These are phyloP conservation scores for Coecobrya sp. DNA, from an alignment of 2,888 invertebrate genomes.

Conservation along the genomic window DNA sequence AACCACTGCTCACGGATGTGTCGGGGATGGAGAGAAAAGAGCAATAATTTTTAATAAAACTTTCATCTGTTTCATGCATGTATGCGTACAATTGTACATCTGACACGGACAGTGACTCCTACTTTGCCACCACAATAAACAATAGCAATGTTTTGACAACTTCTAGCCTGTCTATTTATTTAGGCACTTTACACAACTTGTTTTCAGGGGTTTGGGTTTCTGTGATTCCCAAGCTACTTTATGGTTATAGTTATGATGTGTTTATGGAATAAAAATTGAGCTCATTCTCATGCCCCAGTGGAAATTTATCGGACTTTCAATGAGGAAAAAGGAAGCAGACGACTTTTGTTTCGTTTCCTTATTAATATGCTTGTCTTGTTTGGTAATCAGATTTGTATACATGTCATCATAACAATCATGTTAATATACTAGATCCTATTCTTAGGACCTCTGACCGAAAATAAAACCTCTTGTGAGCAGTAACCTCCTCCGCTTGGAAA, in stretches of 20 bases:
- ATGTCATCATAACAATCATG: slow-evolving; percentile 1
- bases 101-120: background rate
- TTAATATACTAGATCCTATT: background rate
- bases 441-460: background rate
- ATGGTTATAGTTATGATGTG: background rate
- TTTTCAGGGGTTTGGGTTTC: too few species aligned
- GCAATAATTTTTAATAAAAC: background rate
- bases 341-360: background rate
- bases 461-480: background rate
- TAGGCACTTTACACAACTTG: background rate
- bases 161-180: background rate
- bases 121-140: background rate
- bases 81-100: too few species aligned
- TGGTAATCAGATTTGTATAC: background rate
- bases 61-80: background rate
- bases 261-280: background rate
- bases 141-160: background rate
- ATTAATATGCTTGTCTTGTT: background rate
- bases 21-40: background rate
- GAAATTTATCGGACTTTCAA: too few species aligned
- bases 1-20: background rate
- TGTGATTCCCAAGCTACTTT: background rate
- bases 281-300: background rate
- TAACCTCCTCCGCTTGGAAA: background rate
- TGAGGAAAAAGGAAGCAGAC: background rate